phyloP scores from a whole-genome alignment of 2,888 invertebrate genomes.

The Julus scanicus region DNA sequence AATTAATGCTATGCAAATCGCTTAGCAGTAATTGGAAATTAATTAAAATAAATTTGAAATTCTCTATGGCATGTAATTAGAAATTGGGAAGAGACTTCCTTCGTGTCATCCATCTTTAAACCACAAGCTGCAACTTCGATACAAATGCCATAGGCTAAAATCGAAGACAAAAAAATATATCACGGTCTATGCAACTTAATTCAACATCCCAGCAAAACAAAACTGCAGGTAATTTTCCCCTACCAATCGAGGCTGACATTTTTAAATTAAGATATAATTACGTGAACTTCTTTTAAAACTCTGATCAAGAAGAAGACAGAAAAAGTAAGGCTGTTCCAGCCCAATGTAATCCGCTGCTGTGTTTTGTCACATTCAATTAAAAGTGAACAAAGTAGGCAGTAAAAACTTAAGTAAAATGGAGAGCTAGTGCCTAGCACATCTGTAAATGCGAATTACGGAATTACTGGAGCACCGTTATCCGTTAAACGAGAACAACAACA shows the following conservation, averaged over 20 bases:
- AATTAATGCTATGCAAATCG: not conserved
- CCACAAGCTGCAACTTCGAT: not conserved
- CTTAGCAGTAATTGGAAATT: conserved; percentile 12
- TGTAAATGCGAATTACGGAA: conserved; percentile 37
- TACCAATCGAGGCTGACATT: not conserved
- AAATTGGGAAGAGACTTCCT: not conserved
- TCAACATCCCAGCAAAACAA: not conserved
- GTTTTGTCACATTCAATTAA: conserved; percentile 45
- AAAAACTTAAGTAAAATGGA: conserved; percentile 25
- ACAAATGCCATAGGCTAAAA: not conserved
- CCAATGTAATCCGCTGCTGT: not conserved
- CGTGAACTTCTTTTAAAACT: not conserved
- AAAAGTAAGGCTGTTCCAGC: not conserved
- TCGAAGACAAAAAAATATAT: not conserved
- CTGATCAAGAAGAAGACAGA: not conserved
- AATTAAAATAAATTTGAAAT: conserved; percentile 43
- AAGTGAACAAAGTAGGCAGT: conserved; percentile 30
- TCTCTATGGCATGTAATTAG: not conserved
- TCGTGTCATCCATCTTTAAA: not conserved
- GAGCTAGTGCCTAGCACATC: not conserved
- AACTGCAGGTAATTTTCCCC: conserved; percentile 8
- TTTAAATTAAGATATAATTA: conserved; percentile 39
- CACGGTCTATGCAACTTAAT: not conserved
- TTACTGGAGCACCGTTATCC: conserved; percentile 40
- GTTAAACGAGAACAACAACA: conserved; percentile 36